Evolutionary conservation across 53 echinoderm and acorn worm species (phyloP).

Genomic region (Luidia sarsii): DNA sequence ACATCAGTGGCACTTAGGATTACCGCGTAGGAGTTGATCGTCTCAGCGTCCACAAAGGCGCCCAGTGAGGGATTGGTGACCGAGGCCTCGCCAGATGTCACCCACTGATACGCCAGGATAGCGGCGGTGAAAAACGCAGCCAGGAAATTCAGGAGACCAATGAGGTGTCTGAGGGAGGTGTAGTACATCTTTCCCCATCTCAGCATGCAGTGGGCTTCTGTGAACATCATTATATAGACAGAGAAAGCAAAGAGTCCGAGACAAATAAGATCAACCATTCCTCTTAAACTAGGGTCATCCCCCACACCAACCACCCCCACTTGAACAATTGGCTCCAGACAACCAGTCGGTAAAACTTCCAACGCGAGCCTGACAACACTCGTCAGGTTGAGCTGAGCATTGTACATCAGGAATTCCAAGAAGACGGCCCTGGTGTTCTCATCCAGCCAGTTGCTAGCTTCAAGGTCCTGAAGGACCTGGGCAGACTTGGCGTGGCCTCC

Average conservation of each 20-base stretch:
- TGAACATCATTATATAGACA: conserved; percentile 32
- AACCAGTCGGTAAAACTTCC: conserved; percentile 53
- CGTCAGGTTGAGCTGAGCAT: conserved; percentile 74
- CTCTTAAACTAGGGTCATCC: background rate
- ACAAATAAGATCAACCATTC: conserved; percentile 1
- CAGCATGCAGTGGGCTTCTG: conserved; percentile 44
- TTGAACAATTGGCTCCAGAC: conserved; percentile 6
- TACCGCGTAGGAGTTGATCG: background rate
- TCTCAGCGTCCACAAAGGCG: background rate
- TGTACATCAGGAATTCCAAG: conserved; percentile 76
- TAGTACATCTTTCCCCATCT: conserved; percentile 50
- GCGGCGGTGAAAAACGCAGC: background rate
- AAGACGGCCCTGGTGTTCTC: conserved; percentile 70
- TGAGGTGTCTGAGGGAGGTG: conserved; percentile 17
- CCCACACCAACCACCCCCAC: conserved; percentile 16
- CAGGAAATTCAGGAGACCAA: conserved; percentile 37
- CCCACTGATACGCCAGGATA: conserved; percentile 19
- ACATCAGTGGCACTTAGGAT: conserved; percentile 5
- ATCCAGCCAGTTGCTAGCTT: conserved; percentile 72
- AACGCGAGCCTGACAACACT: conserved; percentile 39
- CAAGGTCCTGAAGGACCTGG: conserved; percentile 37
- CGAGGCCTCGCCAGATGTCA: background rate
- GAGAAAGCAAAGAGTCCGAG: conserved; percentile 9
- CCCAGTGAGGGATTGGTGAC: conserved; percentile 25
- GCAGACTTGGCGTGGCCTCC: background rate